Evolutionary conservation across 2,888 invertebrate genomes (phyloP), one percentile per base, ranked within the genome.

Genomic region (Chydorus sphaericus): DNA sequence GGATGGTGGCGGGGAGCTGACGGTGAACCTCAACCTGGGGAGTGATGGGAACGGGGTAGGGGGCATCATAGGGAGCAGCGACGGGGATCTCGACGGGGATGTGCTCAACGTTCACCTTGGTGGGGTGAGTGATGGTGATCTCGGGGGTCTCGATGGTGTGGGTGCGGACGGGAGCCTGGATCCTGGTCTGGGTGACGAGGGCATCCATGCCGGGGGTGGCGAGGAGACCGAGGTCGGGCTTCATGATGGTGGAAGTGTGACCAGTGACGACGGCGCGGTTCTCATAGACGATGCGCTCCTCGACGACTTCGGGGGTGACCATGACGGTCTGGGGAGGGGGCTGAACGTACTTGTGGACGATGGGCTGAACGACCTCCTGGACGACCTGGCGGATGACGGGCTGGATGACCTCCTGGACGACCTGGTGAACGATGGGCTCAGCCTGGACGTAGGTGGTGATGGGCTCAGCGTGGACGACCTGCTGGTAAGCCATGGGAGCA

Each of bases 111-210:
- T 61, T 62, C 59, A 67, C 63, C 59, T 68, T 67, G 33, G 67
- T 67, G 58, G 66, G 63, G 57, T 67, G 63, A 59, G 66, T 65
- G 33, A 44, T 48, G 56, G 67, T 67, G 26, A 67, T 61, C 62
- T 68, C 65, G 54, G 68, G 67, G 49, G 66, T 66, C 60, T 68
- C 63, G 59, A 66, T 65, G 52, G 66, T 64, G 59, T 67, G 66
- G 53, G 65, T 60, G 48, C 68, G 64, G 57, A 65, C 68, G 59
- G 68, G 67, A 55, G 68, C 68, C 54, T 67, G 61, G 55, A 66
- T 65, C 37, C 57, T 55, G 28, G 62, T 59, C 48, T 62, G 58
- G 55, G 61, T 60, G 57, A 63, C 63, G 48, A 62, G 55, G 28
- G 60, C 61, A 16, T 57, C 63, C 50, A 57, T 60, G 50, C 54